Evolutionary conservation across 2,888 invertebrate species (phyloP), one percentile per base, ranked within the genome.

Genomic region (Lasioglossum lativentre): DNA sequence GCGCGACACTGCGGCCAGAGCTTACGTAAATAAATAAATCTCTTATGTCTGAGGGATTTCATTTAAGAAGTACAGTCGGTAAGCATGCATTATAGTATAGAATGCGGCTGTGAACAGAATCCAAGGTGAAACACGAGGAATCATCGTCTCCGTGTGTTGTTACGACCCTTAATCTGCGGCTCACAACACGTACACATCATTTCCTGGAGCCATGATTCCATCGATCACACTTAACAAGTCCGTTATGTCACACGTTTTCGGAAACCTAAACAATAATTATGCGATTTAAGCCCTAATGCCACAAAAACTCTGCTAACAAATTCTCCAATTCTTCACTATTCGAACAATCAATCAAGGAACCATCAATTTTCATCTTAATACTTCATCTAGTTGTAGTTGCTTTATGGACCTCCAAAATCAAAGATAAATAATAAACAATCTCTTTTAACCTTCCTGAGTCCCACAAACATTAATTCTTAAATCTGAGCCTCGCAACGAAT

Each of bases 21-120:
- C 59, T 85, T 86, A 86, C 86, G 85, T 85, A 81, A 86, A 86
- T 81, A 78, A 86, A 80, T 80, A 80, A 85, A 81, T 78, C 78
- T 52, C 76, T 42, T 71, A 72, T 73, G 79, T 72, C 79, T 47
- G 78, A 73, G 75, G 78, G 79, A 86, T 85, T 85, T 85, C 85
- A 81, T 34, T 75, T 81, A 78, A 86, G 85, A 84, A 78, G 59
- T 47, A 34, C 72, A 78, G 14, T 8, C 38, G 59, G 45, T 78
- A 78, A 84, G 66, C 75, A 38, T 52, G 38, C 40, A 34, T 75
- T 68, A 78, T 77, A 75, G 75, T 75, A 74, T 27, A 27, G 52
- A 47, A 68, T 12, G 68, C 38, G 34, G 45, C 23, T 27, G 40
- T 14, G 47, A 40, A 72, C 52, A 38, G 66, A 66, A 83, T 73